Evolutionary conservation across 2,797 vertebrate genomes (phyloP), one percentile per base, ranked within the genome.

Genomic region (Champsocephalus esox): DNA sequence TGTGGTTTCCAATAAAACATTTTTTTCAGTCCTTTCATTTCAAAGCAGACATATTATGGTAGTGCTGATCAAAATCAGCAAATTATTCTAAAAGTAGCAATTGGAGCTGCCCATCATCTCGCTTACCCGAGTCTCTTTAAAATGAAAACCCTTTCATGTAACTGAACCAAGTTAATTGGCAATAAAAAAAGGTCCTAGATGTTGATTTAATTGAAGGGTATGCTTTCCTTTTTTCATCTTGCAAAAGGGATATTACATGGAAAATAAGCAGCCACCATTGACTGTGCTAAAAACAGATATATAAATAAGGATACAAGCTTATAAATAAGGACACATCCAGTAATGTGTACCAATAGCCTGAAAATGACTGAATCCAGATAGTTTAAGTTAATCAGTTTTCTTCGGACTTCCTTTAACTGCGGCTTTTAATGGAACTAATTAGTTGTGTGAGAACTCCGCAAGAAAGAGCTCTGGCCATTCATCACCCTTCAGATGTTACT

Each of bases 401-500:
- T 88, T 88, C 70, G 80, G 87, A 92, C 83, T 89, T 93, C 83
- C 79, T 92, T 92, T 92, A 92, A 93, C 91, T 84, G 84, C 82
- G 75, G 89, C 78, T 83, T 90, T 93, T 93, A 95, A 95, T 92
- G 85, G 80, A 86, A 86, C 81, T 92, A 92, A 93, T 94, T 95
- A 93, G 92, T 94, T 94, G 92, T 93, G 86, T 88, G 79, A 82
- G 89, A 92, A 89, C 90, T 91, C 89, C 70, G 87, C 86, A 86
- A 88, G 88, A 88, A 81, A 82, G 88, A 92, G 85, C 86, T 77
- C 66, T 79, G 84, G 89, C 87, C 87, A 93, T 94, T 92, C 89
- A 94, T 94, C 92, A 92, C 85, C 85, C 92, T 92, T 93, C 91
- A 93, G 89, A 92, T 88, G 86, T 90, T 93, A 93, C 92, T 94